Percentiles rank a stretch among this genome's conserved stretches.
Conservation (phyloP, 2,797 vertebrate genomes). For the Orestias chungarensis region DNA sequence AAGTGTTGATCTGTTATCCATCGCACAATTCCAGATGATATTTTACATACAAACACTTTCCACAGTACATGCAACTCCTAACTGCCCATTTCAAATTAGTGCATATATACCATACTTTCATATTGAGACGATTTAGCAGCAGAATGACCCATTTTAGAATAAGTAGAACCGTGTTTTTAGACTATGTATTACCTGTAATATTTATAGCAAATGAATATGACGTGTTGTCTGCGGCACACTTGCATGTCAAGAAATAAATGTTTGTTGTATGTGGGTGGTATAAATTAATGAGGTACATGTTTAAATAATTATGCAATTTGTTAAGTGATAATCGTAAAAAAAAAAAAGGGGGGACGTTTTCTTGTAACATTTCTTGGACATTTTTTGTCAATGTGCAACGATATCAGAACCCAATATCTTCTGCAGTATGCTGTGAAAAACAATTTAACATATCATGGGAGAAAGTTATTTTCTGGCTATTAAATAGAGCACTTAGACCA, state of each 20-base stretch:
- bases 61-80: slow-evolving; percentile 22
- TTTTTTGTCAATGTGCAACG: slow-evolving; percentile 63
- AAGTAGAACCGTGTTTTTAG: slow-evolving; percentile 26
- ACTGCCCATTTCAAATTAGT: slow-evolving; percentile 27
- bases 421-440: slow-evolving; percentile 65
- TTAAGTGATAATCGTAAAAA: slow-evolving; percentile 69
- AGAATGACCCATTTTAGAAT: slow-evolving; percentile 35
- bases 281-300: slow-evolving; percentile 60
- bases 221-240: slow-evolving; percentile 41
- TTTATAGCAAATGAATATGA: slow-evolving; percentile 33
- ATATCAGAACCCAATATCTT: slow-evolving; percentile 55
- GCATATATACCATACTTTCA: slow-evolving; percentile 7
- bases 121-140: slow-evolving; percentile 5
- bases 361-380: slow-evolving; percentile 64
- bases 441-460: slow-evolving; percentile 73
- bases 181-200: slow-evolving; percentile 30
- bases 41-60: slow-evolving; percentile 21
- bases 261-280: slow-evolving; percentile 58
- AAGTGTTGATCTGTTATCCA: slow-evolving; percentile 9
- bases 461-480: slow-evolving; percentile 70
- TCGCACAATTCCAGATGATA: slow-evolving; percentile 5
- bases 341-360: slow-evolving; percentile 61
- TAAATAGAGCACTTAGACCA: slow-evolving; percentile 70
- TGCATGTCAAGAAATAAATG: slow-evolving; percentile 68
- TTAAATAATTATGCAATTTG: slow-evolving; percentile 81